A percentile compares a stretch with the other conserved stretches of the same genome.
These are phyloP conservation scores for Pseudeuparius sepicola DNA, from an alignment of 2,888 invertebrate species.

Conservation along the genomic window DNA sequence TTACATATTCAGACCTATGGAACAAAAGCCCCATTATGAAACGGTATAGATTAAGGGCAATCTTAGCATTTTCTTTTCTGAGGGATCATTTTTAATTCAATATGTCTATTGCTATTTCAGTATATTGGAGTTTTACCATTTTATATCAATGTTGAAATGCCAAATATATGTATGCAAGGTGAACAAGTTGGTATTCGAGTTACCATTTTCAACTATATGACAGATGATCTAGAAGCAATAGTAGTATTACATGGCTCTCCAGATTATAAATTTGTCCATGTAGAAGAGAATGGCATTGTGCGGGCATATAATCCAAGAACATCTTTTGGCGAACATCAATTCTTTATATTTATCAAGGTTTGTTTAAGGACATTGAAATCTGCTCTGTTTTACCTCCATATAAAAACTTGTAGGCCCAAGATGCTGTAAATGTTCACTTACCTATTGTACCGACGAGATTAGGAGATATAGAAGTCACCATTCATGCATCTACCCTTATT, in stretches of 20 bases:
- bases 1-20: too few species aligned
- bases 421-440: conserved; percentile 73
- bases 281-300: conserved; percentile 78
- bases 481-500: conserved; percentile 67
- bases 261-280: conserved; percentile 86
- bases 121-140: conserved; percentile 87
- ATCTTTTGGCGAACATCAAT: conserved; percentile 84
- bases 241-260: conserved; percentile 77
- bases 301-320: conserved; percentile 84
- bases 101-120: too few species aligned
- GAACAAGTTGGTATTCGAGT: conserved; percentile 91
- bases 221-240: conserved; percentile 70
- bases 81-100: too few species aligned
- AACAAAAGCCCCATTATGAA: too few species aligned
- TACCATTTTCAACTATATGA: conserved; percentile 90
- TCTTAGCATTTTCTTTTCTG: too few species aligned
- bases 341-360: conserved; percentile 23
- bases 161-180: conserved; percentile 62
- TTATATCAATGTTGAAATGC: conserved; percentile 92
- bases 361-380: too few species aligned
- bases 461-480: conserved; percentile 63
- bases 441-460: conserved; percentile 79
- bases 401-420: conserved; percentile 60
- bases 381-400: too few species aligned
- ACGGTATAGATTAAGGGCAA: too few species aligned